Percentiles rank a stretch among this genome's conserved stretches.
These are phyloP conservation scores for Scaptomyza reducta DNA, from an alignment of 2,888 invertebrate genomes.

Conservation along the genomic window DNA sequence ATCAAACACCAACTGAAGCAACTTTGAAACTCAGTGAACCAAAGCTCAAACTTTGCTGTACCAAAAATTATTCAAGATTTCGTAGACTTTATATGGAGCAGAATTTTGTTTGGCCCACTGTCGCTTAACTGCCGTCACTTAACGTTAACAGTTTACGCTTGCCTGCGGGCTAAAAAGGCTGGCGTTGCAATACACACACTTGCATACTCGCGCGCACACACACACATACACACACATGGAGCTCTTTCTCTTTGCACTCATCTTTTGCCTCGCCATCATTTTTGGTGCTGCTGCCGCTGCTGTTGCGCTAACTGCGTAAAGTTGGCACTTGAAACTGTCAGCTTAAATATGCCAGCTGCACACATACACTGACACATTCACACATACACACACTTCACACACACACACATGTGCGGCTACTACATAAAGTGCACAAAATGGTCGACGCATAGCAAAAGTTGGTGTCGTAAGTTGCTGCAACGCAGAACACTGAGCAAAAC, in stretches of 20 bases:
- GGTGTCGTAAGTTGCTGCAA: conserved; percentile 67
- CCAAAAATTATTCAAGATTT: background rate
- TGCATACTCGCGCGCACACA: conserved; percentile 22
- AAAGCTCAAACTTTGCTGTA: background rate
- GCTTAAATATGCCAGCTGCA: conserved; percentile 77
- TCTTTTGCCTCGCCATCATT: conserved; percentile 72
- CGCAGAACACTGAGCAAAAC: conserved; percentile 20
- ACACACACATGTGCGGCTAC: conserved; percentile 43
- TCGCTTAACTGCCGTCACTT: conserved; percentile 77
- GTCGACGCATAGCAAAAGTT: conserved; percentile 74
- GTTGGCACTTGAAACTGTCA: conserved; percentile 79
- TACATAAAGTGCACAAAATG: conserved; percentile 75
- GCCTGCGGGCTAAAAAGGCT: conserved; percentile 78
- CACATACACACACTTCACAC: conserved; percentile 24
- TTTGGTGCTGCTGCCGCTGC: conserved; percentile 61
- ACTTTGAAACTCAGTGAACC: background rate
- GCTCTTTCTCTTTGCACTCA: conserved; percentile 10
- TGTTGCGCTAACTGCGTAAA: conserved; percentile 77
- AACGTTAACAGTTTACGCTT: conserved; percentile 79
- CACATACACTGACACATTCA: conserved; percentile 45
- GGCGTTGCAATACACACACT: conserved; percentile 65
- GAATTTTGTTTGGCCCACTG: conserved; percentile 59
- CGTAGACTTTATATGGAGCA: background rate
- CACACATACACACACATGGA: conserved; percentile 6
- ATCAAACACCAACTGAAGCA: background rate